These are phyloP conservation scores for Pyrochroa serraticornis DNA, from an alignment of 2,888 invertebrate genomes.

Conservation along the genomic window DNA sequence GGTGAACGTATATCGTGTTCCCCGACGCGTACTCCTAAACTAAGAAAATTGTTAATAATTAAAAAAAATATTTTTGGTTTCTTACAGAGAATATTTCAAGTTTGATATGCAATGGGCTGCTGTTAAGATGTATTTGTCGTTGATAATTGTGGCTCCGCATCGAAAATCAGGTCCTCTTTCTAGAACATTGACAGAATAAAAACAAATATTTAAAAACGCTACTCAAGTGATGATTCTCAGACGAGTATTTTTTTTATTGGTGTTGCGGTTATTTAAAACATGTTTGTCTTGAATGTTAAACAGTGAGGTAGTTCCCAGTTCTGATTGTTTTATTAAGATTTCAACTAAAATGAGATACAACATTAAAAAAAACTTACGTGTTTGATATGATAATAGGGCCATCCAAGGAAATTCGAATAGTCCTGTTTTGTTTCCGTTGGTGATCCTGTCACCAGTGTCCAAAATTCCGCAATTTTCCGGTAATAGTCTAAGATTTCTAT, in stretches of 20 bases:
- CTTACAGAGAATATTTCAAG: conserved; percentile 48
- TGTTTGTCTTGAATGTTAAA: no score
- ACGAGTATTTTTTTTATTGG: no score
- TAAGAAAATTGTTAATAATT: conserved; percentile 49
- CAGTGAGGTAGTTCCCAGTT: background rate
- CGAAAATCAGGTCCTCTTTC: conserved; percentile 46
- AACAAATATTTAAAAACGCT: background rate
- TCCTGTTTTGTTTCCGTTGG: conserved; percentile 66
- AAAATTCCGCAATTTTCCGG: conserved; percentile 64
- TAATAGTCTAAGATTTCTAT: conserved; percentile 53
- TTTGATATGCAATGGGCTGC: conserved; percentile 64
- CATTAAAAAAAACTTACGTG: conserved; percentile 28
- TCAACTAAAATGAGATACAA: no score
- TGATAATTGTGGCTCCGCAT: conserved; percentile 63
- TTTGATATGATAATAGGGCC: conserved; percentile 69
- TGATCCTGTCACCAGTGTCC: conserved; percentile 60
- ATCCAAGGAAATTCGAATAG: conserved; percentile 78
- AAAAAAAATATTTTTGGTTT: conserved; percentile 19
- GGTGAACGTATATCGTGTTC: conserved; percentile 63
- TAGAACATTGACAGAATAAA: conserved; percentile 30
- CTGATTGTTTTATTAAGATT: background rate
- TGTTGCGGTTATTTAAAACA: no score
- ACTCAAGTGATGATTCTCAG: no score
- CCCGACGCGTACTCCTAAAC: conserved; percentile 67
- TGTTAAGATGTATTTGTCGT: conserved; percentile 62